phyloP scores from a whole-genome alignment of 2,797 vertebrate species.

The Cossypha dichroa region DNA sequence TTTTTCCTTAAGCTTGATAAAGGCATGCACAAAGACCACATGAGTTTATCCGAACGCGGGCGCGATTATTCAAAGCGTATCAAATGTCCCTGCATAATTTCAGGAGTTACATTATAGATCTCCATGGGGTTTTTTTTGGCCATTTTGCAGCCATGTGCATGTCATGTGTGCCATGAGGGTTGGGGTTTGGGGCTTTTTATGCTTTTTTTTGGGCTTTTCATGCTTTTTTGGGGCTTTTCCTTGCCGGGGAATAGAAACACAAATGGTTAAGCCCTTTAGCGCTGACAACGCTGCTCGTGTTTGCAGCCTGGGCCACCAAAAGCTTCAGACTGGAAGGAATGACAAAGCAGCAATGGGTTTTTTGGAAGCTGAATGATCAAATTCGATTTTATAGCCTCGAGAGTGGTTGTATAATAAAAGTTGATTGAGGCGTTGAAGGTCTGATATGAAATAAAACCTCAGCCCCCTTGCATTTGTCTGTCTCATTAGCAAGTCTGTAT shows the following conservation, averaged over 20 bases:
- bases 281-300: rapidly evolving
- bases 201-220: not conserved
- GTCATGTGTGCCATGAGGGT: not conserved
- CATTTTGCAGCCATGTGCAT: not conserved
- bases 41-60: not conserved
- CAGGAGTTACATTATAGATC: not conserved
- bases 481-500: not conserved
- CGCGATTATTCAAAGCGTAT: rapidly evolving
- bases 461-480: not conserved
- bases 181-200: not conserved
- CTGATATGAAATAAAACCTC: not conserved
- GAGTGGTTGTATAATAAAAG: not conserved
- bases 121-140: not conserved
- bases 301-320: not conserved
- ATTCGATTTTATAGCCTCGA: not conserved
- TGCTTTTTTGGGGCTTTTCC: too few species aligned
- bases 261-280: rapidly evolving
- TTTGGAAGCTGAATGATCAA: not conserved
- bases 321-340: not conserved
- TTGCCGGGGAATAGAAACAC: not conserved
- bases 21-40: not conserved
- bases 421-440: not conserved
- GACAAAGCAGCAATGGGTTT: not conserved
- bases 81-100: not conserved
- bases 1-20: not conserved